These are phyloP conservation scores for Amphimedon queenslandica DNA, from an alignment of 37 sponge, comb jelly and placozoan genomes.

Conservation along the genomic window DNA sequence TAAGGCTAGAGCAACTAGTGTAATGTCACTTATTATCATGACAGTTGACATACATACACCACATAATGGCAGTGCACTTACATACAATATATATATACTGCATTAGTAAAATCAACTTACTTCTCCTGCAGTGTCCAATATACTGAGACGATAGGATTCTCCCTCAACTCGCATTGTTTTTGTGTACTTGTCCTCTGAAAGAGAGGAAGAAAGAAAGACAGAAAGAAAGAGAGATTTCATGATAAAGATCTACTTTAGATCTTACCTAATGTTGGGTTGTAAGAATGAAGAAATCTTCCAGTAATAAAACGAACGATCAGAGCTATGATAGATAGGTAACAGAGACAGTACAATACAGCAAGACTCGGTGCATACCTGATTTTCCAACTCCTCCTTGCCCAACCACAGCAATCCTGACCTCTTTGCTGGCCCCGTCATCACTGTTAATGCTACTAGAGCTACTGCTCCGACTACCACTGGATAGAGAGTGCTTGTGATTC, in stretches of 20 bases:
- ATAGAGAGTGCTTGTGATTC: not conserved
- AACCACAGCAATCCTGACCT: conserved; percentile 25
- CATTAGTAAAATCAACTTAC: conserved; percentile 1
- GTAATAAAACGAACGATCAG: conserved; percentile 47
- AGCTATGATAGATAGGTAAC: conserved; percentile 7
- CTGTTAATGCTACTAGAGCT: not conserved
- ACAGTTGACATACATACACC: no score
- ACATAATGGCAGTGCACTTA: no score
- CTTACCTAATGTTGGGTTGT: conserved; percentile 53
- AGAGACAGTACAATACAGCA: not conserved
- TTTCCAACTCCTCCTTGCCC: conserved; percentile 70
- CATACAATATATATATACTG: no score
- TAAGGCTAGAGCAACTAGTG: no score
- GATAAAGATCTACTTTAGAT: no score
- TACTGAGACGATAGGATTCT: not conserved
- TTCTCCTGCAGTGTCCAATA: conserved; percentile 57
- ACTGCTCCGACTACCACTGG: not conserved
- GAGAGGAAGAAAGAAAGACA: no score
- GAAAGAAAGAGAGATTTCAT: no score
- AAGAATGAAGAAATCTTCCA: conserved; percentile 56
- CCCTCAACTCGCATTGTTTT: conserved; percentile 12
- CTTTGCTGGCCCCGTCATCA: not conserved
- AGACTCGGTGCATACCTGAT: conserved; percentile 23
- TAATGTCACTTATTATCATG: no score
- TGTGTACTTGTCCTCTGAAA: not conserved